Conservation (phyloP, 1,140 invertebrate species). For the Metopolophium dirhodum region DNA sequence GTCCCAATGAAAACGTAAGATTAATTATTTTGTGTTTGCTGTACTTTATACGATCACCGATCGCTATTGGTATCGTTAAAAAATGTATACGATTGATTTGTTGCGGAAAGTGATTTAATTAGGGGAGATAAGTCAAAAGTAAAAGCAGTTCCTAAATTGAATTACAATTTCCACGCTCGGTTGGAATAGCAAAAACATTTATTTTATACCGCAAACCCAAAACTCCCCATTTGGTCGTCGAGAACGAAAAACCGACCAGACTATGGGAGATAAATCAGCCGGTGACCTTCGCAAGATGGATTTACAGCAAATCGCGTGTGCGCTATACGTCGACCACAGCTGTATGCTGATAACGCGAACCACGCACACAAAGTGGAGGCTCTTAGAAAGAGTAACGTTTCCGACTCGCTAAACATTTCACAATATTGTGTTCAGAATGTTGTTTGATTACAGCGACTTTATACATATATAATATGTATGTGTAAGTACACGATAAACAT, state of each 20-base stretch:
- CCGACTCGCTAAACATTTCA: not conserved
- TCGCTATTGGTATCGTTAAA: not conserved
- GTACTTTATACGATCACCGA: not conserved
- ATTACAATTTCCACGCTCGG: not conserved
- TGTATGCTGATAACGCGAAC: not conserved
- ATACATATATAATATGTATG: not conserved
- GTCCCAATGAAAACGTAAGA: not conserved
- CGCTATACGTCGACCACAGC: not conserved
- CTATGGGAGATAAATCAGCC: not conserved
- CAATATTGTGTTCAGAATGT: not conserved
- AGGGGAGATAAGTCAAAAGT: not conserved
- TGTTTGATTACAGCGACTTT: not conserved
- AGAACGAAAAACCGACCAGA: not conserved
- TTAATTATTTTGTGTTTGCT: not conserved
- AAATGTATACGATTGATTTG: not conserved
- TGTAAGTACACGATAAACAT: not conserved
- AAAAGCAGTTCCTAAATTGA: not conserved
- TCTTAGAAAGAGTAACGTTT: slow-evolving; percentile 2
- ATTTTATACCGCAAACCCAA: not conserved
- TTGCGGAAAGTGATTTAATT: not conserved
- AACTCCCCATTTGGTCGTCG: not conserved
- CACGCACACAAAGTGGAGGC: not conserved
- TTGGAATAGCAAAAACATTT: not conserved
- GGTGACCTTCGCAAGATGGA: not conserved
- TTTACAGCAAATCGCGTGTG: not conserved